Base-by-base conservation (phyloP, 1,140 invertebrate species). In the Eumaeus atala region DNA sequence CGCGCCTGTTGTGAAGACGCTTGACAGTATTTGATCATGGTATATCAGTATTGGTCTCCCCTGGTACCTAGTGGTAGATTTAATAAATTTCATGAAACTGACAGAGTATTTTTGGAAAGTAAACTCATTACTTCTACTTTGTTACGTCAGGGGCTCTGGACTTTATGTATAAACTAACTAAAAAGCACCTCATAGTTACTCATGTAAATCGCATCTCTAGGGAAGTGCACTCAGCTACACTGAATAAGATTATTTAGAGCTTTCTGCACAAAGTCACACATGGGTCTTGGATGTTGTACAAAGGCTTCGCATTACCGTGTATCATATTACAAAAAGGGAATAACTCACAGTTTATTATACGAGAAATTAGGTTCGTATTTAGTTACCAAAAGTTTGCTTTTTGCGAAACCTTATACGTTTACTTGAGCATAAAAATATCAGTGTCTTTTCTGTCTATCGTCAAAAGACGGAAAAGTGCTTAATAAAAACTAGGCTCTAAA, bases 161-260 rank as follows among this genome's bases (percentile, higher is more conserved):
- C 33, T 28, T 34, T 33, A 35, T 3, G 33, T 50, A 50, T 28
- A 50, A 50, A 50, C 48, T 50, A 50, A 35, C 48, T 54, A 52
- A 60, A 60, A 55, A 60, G 58, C 42, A 54, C 52, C 53, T 60
- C 49, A 35, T 18, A 60, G 50, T 54, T 56, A 52, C 51, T 52
- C 54, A 54, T 56, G 56, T 57, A 60, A 58, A 57, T 58, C 58
- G 56, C 54, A 34, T 52, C 55, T 59, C 51, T 59, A 47, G 50
- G 50, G 48, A 54, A 66, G 56, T 66, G 64, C 64, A 66, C 64
- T 66, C 64, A 56, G 56, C 60, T 60, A 55, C 58, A 50, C 48
- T 61, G 60, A 60, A 66, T 62, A 60, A 66, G 57, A 60, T 62
- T 62, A 66, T 62, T 59, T 62, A 60, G 58, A 62, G 64, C 51